Percentiles rank a stretch among this genome's conserved stretches.
phyloP scores from a whole-genome alignment of 2,797 vertebrate species.

The Salarias fasciatus region DNA sequence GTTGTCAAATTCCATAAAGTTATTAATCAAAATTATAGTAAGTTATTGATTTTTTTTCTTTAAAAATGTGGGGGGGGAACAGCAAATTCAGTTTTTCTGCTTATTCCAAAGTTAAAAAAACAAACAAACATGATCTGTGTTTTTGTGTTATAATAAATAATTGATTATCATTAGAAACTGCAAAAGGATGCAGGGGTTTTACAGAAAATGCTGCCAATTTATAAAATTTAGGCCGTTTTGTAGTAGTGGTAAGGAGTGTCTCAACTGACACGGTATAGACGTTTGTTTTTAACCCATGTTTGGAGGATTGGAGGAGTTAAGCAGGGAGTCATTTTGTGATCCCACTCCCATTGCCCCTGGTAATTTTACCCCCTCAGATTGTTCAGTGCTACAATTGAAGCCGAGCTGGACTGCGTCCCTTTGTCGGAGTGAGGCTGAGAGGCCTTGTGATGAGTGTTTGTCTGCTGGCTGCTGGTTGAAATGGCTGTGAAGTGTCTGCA shows the following conservation, averaged over 20 bases:
- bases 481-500: slow-evolving; percentile 46
- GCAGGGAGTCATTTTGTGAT: slow-evolving; percentile 11
- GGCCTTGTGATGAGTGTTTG: slow-evolving; percentile 56
- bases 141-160: too few species aligned
- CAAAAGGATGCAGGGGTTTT: too few species aligned
- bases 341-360: slow-evolving; percentile 15
- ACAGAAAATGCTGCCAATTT: too few species aligned
- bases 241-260: too few species aligned
- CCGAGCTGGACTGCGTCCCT: slow-evolving; percentile 28
- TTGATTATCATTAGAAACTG: too few species aligned
- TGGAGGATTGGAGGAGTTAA: not conserved
- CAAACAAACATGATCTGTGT: too few species aligned
- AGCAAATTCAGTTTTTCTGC: not conserved
- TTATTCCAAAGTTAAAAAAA: not conserved
- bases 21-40: not conserved
- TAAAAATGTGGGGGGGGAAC: not conserved
- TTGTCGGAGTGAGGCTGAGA: slow-evolving; percentile 47
- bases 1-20: too few species aligned
- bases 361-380: slow-evolving; percentile 26
- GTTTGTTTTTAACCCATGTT: too few species aligned
- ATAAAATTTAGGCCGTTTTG: too few species aligned
- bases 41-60: not conserved
- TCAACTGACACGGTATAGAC: too few species aligned
- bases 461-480: slow-evolving; percentile 36
- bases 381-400: slow-evolving; percentile 12